These are phyloP conservation scores for Lepas anatifera DNA, from an alignment of 2,888 invertebrate species.

Conservation along the genomic window DNA sequence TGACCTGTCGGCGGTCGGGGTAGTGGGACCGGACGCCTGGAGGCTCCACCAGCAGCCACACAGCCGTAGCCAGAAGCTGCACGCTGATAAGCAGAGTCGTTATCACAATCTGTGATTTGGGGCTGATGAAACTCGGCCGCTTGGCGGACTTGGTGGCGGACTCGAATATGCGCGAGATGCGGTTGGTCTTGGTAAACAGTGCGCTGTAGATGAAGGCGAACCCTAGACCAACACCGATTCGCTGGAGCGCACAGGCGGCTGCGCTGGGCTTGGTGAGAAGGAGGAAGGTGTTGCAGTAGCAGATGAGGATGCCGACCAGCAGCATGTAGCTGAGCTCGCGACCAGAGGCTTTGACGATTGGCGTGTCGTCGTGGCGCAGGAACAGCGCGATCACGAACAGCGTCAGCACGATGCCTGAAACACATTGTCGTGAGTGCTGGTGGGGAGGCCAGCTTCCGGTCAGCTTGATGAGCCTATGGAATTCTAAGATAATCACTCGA, in stretches of 20 bases:
- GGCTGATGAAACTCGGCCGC: conserved; percentile 50
- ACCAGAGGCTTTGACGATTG: conserved; percentile 43
- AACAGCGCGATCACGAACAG: conserved; percentile 47
- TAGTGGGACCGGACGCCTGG: conserved; percentile 46
- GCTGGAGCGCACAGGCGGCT: conserved; percentile 40
- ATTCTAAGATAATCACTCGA: no score
- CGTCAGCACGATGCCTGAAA: conserved; percentile 36
- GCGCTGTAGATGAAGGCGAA: conserved; percentile 52
- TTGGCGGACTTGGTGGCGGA: conserved; percentile 48
- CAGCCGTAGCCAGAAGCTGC: conserved; percentile 37
- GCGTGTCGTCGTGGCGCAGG: conserved; percentile 50
- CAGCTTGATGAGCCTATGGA: no score
- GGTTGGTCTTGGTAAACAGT: conserved; percentile 51
- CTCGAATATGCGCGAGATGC: conserved; percentile 50
- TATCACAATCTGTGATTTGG: conserved; percentile 49
- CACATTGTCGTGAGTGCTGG: no score
- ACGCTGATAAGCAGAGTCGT: conserved; percentile 44
- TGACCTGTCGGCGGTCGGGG: conserved; percentile 45
- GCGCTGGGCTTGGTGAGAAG: conserved; percentile 46
- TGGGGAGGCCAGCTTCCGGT: no score
- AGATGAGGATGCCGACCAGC: conserved; percentile 47
- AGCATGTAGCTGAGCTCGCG: conserved; percentile 51
- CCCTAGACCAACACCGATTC: conserved; percentile 51
- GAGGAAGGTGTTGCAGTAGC: conserved; percentile 50
- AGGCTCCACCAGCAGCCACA: conserved; percentile 52